These are phyloP conservation scores for Sceliomorpha sp. DNA, from an alignment of 2,888 invertebrate genomes.

Conservation along the genomic window DNA sequence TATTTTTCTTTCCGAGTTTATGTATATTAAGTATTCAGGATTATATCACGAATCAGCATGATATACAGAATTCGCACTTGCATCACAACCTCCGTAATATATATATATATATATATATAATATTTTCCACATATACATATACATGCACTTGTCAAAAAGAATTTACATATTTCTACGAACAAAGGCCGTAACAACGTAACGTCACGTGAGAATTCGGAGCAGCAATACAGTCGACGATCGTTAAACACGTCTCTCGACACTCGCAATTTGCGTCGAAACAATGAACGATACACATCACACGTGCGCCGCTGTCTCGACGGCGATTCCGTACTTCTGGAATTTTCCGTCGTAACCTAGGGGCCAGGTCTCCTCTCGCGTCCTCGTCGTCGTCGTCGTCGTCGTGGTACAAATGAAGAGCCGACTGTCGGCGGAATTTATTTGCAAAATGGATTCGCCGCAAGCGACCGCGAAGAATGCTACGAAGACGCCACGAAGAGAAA, in stretches of 20 bases:
- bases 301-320: constrained; percentile 20
- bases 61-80: too few relatives aligned
- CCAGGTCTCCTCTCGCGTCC: not conserved
- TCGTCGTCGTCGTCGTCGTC: too few relatives aligned
- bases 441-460: constrained; percentile 12
- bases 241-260: constrained; percentile 43
- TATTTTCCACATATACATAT: too few relatives aligned
- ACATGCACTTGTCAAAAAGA: constrained; percentile 38
- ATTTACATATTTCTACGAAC: constrained; percentile 44
- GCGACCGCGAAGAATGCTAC: not conserved
- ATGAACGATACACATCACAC: constrained; percentile 47
- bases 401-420: constrained; percentile 34
- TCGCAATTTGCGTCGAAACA: constrained; percentile 45
- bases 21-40: too few relatives aligned
- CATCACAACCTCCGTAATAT: too few relatives aligned
- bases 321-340: constrained; percentile 3
- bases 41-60: too few relatives aligned
- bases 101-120: too few relatives aligned
- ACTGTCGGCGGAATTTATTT: constrained; percentile 18
- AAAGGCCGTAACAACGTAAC: constrained; percentile 37
- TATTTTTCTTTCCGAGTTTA: too few relatives aligned
- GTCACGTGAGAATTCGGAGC: constrained; percentile 53
- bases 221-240: constrained; percentile 23
- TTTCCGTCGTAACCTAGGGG: not conserved
- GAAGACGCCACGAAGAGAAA: not conserved